phyloP scores from a whole-genome alignment of 2,113 vertebrate species.

The Pycnonotus jocosus region DNA sequence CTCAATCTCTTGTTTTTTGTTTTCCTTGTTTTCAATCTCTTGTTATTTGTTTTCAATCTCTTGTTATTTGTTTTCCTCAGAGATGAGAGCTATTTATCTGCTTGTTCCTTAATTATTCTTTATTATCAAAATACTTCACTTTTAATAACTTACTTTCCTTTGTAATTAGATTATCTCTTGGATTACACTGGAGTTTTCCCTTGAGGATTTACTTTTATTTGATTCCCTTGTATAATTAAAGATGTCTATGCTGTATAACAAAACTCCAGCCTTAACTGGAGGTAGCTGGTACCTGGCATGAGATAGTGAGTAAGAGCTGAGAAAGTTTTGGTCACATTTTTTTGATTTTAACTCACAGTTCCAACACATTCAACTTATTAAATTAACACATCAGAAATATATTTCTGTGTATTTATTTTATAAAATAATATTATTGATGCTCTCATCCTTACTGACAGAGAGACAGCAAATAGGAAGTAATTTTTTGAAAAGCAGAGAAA shows the following conservation, averaged over 20 bases:
- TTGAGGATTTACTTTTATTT: slow-evolving; percentile 20
- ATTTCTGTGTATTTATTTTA: background rate
- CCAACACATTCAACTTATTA: background rate
- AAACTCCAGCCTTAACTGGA: background rate
- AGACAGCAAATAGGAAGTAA: background rate
- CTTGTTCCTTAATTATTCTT: background rate
- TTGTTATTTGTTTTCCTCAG: background rate
- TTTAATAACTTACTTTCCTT: background rate
- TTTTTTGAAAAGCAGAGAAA: background rate
- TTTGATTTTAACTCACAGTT: background rate
- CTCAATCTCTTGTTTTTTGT: background rate
- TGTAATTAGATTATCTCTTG: slow-evolving; percentile 4
- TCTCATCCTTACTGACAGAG: background rate
- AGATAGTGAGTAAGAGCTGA: background rate
- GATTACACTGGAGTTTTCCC: background rate
- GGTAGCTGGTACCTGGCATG: background rate
- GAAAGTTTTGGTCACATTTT: background rate
- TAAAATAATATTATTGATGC: background rate
- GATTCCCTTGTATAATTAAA: background rate
- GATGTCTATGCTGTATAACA: background rate
- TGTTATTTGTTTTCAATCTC: too few species aligned
- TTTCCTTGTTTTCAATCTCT: too few species aligned
- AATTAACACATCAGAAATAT: background rate
- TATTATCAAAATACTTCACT: slow-evolving; percentile 6
- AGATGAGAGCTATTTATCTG: background rate